Evolutionary conservation across 2,113 vertebrate genomes (phyloP).

Genomic region (Embiotoca jacksoni): DNA sequence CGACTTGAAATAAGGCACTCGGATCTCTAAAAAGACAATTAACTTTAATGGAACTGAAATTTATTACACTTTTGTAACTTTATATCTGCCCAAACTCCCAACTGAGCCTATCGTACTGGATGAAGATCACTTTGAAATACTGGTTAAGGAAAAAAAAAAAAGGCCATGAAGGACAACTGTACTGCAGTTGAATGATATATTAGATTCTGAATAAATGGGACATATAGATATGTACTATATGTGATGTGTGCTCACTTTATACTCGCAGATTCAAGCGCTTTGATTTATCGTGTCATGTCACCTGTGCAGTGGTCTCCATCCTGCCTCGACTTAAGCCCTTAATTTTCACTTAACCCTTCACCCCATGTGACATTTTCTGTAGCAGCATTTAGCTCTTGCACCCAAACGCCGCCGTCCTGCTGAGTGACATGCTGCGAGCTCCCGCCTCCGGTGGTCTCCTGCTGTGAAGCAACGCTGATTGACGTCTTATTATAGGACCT

Average conservation of each 20-base stretch:
- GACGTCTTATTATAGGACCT: constrained; percentile 66
- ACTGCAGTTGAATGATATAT: too few species aligned
- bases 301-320: neutral
- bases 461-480: constrained; percentile 44
- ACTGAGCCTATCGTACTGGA: neutral
- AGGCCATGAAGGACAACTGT: neutral
- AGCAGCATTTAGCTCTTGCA: constrained; percentile 7
- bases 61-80: too few species aligned
- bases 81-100: too few species aligned
- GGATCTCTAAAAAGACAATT: neutral
- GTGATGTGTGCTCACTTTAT: neutral
- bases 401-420: constrained; percentile 12
- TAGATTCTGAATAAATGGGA: too few species aligned
- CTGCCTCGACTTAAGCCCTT: neutral
- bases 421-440: constrained; percentile 32
- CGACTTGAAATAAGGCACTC: neutral
- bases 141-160: neutral
- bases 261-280: constrained; percentile 22
- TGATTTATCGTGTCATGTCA: constrained; percentile 30
- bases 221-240: too few species aligned
- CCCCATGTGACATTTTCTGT: constrained; percentile 12
- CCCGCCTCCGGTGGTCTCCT: constrained; percentile 23
- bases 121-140: neutral
- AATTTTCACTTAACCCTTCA: constrained; percentile 23
- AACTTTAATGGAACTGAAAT: too few species aligned